phyloP scores from a whole-genome alignment of 2,113 vertebrate genomes.

The Orycteropus afer region DNA sequence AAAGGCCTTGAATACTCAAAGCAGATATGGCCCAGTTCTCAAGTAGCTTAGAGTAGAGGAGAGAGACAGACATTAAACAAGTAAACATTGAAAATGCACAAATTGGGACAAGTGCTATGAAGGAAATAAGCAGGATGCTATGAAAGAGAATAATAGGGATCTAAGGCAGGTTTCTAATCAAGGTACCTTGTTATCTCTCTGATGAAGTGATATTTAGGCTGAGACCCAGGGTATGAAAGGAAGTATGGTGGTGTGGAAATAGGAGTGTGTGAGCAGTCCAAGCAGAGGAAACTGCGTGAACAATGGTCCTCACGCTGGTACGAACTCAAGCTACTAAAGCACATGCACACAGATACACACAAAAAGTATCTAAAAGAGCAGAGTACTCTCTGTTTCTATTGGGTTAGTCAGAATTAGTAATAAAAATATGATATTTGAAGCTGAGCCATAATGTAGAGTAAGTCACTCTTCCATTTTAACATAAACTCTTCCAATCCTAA shows the following conservation, averaged over 20 bases:
- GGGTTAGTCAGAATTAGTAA: background rate
- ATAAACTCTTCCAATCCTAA: background rate
- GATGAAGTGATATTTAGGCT: background rate
- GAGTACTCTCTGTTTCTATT: background rate
- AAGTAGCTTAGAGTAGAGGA: background rate
- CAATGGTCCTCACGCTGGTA: background rate
- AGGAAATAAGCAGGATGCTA: too few relatives aligned
- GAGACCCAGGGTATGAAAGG: background rate
- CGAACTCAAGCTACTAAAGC: background rate
- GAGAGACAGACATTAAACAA: background rate
- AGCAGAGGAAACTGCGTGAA: background rate
- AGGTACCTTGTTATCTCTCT: background rate
- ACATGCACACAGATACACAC: background rate
- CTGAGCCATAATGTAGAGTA: background rate
- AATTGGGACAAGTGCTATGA: background rate
- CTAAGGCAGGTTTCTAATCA: background rate
- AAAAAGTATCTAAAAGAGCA: background rate
- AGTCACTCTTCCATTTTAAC: background rate
- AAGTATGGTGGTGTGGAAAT: background rate
- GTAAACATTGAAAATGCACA: background rate
- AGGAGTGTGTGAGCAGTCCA: background rate
- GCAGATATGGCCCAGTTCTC: background rate
- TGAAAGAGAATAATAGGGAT: background rate
- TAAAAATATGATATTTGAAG: background rate
- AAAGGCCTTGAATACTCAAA: background rate